Base-by-base conservation (phyloP, 2,113 vertebrate species). In the Eublepharis macularius region DNA sequence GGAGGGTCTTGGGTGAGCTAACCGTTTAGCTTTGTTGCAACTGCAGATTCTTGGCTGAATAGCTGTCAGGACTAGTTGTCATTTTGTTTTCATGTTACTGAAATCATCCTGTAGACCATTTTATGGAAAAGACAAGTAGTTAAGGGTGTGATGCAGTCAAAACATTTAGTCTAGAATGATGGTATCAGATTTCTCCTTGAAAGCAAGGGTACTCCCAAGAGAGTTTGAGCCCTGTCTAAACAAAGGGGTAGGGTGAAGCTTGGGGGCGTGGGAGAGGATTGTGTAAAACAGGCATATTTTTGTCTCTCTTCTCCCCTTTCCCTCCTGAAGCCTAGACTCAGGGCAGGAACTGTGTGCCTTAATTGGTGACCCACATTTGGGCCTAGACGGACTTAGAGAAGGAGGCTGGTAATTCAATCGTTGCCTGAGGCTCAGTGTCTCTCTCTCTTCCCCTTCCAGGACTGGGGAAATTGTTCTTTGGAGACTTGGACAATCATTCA, bases 341-440 rank as follows among this genome's bases (percentile, higher is more conserved):
- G 49, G 68, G 69, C 68, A 57, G 17, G 60, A 17, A 60, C 51
- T 16, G 13, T 4, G 13, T 5, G 72, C 32, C 13, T 70, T 69
- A 70, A 78, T 78, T 1, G 26, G 26, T 79, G 83, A 72, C 76
- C 87, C 32, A 88, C 87, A 91, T 90, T 74, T 2, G 12, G 4
- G 39, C 47, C 65, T 26, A 76, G 82, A 41, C 47, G 41, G 2
- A 84, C 89, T 91, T 83, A 72, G 76, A 70, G 68, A 34, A 76
- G 85, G 77, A 72, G 74, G 11, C 0, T 6, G 78, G 70, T 88
- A 87, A 93, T 83, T 90, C 81, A 9, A 79, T 92, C 83, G 84
- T 84, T 68, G 1, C 3, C 2, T 47, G 2, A 65, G 24, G 60
- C 34, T 5, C 14, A 34, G 57, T 2, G 11, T 24, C 4, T 24